Conservation (phyloP, 1,140 invertebrate genomes). For the Drosophila gunungcola region DNA sequence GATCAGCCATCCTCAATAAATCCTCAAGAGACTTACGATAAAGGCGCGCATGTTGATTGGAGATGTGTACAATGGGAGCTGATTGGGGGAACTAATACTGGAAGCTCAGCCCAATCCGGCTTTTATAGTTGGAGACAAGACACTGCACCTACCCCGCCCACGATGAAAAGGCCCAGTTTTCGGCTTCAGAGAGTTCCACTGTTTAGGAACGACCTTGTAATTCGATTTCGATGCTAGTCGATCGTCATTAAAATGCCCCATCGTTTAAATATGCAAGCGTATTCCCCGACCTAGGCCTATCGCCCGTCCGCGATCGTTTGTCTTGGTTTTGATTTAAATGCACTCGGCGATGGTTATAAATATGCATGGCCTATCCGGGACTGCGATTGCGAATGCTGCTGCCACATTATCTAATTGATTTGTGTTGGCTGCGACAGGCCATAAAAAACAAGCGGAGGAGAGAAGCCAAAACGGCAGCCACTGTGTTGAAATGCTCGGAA, state of each 20-base stretch:
- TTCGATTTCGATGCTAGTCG: constrained; percentile 65
- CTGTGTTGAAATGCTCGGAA: constrained; percentile 59
- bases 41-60: constrained; percentile 63
- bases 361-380: constrained; percentile 58
- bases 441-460: constrained; percentile 47
- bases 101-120: constrained; percentile 6
- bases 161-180: constrained; percentile 9
- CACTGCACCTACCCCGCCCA: constrained; percentile 34
- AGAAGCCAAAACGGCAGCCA: constrained; percentile 38
- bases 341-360: constrained; percentile 74
- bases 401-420: constrained; percentile 65
- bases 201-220: constrained; percentile 59
- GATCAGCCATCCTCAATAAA: not conserved
- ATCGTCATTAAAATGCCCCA: constrained; percentile 62
- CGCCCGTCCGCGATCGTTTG: constrained; percentile 35
- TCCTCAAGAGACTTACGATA: constrained; percentile 56
- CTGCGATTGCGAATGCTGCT: constrained; percentile 45
- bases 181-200: not conserved
- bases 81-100: constrained; percentile 63
- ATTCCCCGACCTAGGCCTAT: constrained; percentile 59
- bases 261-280: constrained; percentile 65
- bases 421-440: constrained; percentile 59
- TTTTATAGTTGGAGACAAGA: constrained; percentile 61
- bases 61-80: constrained; percentile 39
- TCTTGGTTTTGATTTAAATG: constrained; percentile 72